Base-by-base conservation (phyloP, 2,888 invertebrate genomes). In the Ophonus ardosiacus region DNA sequence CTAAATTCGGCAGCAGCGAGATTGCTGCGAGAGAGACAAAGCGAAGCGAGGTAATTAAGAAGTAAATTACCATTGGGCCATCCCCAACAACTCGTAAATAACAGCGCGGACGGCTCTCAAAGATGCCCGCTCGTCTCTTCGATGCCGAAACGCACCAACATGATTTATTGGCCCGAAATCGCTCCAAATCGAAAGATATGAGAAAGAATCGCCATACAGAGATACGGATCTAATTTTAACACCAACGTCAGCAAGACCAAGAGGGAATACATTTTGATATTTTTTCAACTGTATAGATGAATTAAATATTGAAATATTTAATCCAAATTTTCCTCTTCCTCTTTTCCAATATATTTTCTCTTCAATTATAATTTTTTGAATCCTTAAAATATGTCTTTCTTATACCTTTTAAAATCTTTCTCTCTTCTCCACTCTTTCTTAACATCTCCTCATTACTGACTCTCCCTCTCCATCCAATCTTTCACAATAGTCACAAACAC, bases 21-120 rank as follows among this genome's bases (percentile, higher is more conserved):
- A 57, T 57, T 78, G 38, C 57, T 57, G n/a, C 24, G 24, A 78
- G 78, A 78, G 24, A 78, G 78, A 78, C 78, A 56, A 57, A 56
- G 78, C 78, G 78, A 78, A 21, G 74, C 59, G 83, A 83, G 74
- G 83, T 83, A 83, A 83, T 83, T 83, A 83, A 83, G 83, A 83
- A 83, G 83, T 83, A 83, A 83, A 83, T 83, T 83, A 83, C 83
- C 83, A 83, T 83, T 61, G 83, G 71, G 83, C 61, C 74, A 71
- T 83, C 71, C 82, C 68, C 59, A 57, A 38, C 71, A 74, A 71
- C 82, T 83, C 83, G 83, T 83, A 83, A 83, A 83, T 83, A 83
- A 83, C 74, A 38, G 56, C 74, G 83, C 82, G 56, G 82, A 68
- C 61, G 80, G 80, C 59, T 15, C 76, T 18, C 51, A 76, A 51